phyloP scores from a whole-genome alignment of 2,888 invertebrate genomes.

The Nineta flava region DNA sequence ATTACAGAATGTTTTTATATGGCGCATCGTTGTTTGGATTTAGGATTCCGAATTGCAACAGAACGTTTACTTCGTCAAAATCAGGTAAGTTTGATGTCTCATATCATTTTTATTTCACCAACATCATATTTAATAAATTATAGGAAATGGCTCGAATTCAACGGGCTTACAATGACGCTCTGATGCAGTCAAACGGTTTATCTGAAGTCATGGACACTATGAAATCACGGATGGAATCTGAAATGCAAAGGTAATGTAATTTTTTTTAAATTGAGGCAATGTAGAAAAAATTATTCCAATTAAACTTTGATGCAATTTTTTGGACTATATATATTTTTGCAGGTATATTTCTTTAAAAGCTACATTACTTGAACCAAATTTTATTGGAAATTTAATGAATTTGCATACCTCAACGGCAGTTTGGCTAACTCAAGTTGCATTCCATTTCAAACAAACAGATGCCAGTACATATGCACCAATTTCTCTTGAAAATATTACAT shows the following conservation, averaged over 20 bases:
- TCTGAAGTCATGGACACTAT: slow-evolving; percentile 41
- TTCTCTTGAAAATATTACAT: slow-evolving; percentile 33
- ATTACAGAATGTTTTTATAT: slow-evolving; percentile 84
- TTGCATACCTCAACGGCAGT: slow-evolving; percentile 68
- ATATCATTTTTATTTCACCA: background rate
- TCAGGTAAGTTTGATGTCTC: slow-evolving; percentile 24
- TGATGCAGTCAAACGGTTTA: slow-evolving; percentile 30
- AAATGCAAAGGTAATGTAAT: slow-evolving; percentile 41
- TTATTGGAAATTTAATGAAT: slow-evolving; percentile 50
- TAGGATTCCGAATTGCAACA: slow-evolving; percentile 53
- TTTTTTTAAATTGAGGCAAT: slow-evolving; percentile 1
- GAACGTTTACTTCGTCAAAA: slow-evolving; percentile 50
- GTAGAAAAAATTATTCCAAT: background rate
- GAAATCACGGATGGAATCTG: slow-evolving; percentile 41
- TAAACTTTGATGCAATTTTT: too few relatives aligned
- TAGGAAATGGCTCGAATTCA: slow-evolving; percentile 49
- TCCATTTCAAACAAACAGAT: slow-evolving; percentile 20
- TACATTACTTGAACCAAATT: slow-evolving; percentile 58
- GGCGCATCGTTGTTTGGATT: slow-evolving; percentile 72
- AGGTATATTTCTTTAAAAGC: slow-evolving; percentile 59
- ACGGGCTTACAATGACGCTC: slow-evolving; percentile 51
- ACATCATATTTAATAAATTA: background rate
- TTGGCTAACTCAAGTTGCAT: slow-evolving; percentile 74
- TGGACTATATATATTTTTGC: slow-evolving; percentile 15
- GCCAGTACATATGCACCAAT: slow-evolving; percentile 43